Conservation (phyloP, 2,797 vertebrate genomes). For the Notolabrus celidotus region DNA sequence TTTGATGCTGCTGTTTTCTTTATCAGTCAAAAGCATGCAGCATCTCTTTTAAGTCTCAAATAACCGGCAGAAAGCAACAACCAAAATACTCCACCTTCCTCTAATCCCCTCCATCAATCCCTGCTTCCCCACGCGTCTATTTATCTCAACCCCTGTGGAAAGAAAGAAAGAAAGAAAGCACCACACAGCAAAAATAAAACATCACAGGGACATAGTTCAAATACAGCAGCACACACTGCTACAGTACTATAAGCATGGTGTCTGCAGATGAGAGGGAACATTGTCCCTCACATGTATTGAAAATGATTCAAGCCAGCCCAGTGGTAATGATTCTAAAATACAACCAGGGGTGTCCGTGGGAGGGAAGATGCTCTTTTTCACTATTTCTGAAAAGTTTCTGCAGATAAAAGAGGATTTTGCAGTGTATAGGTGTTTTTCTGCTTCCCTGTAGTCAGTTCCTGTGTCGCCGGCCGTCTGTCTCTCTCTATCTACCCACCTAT, state of each 20-base stretch:
- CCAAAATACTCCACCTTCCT: slow-evolving; percentile 34
- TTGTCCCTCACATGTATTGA: slow-evolving; percentile 21
- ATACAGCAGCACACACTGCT: slow-evolving; percentile 26
- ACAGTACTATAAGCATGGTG: slow-evolving; percentile 23
- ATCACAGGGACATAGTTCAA: slow-evolving; percentile 30
- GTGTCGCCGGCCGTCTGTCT: slow-evolving; percentile 26
- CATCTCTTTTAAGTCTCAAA: slow-evolving; percentile 29
- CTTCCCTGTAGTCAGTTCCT: slow-evolving; percentile 24
- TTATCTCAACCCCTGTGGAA: slow-evolving; percentile 36
- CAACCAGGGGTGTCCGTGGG: slow-evolving; percentile 33
- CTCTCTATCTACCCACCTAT: slow-evolving; percentile 39
- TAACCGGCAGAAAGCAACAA: slow-evolving; percentile 34
- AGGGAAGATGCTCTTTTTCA: slow-evolving; percentile 39
- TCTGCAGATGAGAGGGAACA: slow-evolving; percentile 38
- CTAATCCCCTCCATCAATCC: slow-evolving; percentile 41
- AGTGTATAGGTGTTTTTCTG: slow-evolving; percentile 11
- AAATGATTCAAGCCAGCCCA: slow-evolving; percentile 29
- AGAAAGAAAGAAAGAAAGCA: slow-evolving; percentile 16
- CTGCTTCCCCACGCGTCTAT: slow-evolving; percentile 19
- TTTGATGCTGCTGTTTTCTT: slow-evolving; percentile 35
- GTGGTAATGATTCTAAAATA: slow-evolving; percentile 56
- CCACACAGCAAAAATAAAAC: slow-evolving; percentile 36
- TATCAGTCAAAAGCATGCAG: slow-evolving; percentile 2
- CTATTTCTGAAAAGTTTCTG: slow-evolving; percentile 44
- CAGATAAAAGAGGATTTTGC: slow-evolving; percentile 39